These are phyloP conservation scores for Cyclophora punctaria DNA, from an alignment of 2,888 invertebrate species.

Conservation along the genomic window DNA sequence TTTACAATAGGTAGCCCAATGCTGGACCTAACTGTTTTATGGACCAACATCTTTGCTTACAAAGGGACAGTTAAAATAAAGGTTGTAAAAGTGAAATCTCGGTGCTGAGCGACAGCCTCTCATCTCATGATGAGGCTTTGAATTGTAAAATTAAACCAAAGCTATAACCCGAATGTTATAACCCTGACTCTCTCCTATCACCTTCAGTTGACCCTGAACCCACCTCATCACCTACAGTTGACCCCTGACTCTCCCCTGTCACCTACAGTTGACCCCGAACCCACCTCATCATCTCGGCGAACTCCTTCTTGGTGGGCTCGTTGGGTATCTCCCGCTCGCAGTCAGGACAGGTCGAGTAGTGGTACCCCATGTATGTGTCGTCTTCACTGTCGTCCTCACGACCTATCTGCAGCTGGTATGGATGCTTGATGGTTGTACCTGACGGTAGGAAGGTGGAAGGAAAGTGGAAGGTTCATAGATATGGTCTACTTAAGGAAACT, in stretches of 20 bases:
- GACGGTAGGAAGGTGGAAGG: background rate
- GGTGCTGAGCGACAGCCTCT: too few relatives aligned
- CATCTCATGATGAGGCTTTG: too few relatives aligned
- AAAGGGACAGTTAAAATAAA: background rate
- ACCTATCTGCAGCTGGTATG: conserved; percentile 69
- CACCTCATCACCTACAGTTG: too few relatives aligned
- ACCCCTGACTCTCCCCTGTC: too few relatives aligned
- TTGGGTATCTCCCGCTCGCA: conserved; percentile 73
- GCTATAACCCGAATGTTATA: too few relatives aligned
- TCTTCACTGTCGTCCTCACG: conserved; percentile 59
- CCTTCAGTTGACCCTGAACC: too few relatives aligned
- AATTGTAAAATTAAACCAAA: too few relatives aligned
- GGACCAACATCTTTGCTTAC: background rate
- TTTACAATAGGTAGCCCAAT: too few relatives aligned
- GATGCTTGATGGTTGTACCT: conserved; percentile 74
- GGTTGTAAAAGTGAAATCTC: background rate
- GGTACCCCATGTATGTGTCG: conserved; percentile 64
- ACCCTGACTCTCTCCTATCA: too few relatives aligned
- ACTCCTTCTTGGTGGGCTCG: conserved; percentile 74
- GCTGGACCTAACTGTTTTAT: too few relatives aligned
- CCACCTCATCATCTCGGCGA: conserved; percentile 72
- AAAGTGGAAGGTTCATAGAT: too few relatives aligned
- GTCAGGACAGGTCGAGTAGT: conserved; percentile 71
- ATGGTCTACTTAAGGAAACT: too few relatives aligned
- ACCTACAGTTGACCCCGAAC: background rate